Evolutionary conservation across 2,113 vertebrate genomes (phyloP).

Genomic region (Bufo gargarizans): DNA sequence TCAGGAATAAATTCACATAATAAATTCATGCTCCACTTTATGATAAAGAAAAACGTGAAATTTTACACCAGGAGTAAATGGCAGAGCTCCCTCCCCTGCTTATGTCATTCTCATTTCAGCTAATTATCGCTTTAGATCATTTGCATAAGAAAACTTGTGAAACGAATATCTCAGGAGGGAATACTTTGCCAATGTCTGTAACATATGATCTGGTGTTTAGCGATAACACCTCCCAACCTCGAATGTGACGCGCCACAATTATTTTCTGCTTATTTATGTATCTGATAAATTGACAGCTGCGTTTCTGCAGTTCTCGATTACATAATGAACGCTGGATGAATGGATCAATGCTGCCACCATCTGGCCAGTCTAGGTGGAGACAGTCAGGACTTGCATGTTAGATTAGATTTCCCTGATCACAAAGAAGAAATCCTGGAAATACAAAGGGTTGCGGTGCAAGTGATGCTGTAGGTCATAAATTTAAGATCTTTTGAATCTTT

Average conservation of each 20-base stretch:
- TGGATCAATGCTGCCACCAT: constrained; percentile 39
- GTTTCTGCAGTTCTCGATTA: constrained; percentile 28
- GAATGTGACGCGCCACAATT: constrained; percentile 24
- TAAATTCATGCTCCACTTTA: constrained; percentile 20
- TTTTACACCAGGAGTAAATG: constrained; percentile 2
- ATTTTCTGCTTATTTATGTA: constrained; percentile 52
- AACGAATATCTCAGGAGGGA: constrained; percentile 46
- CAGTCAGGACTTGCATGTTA: not conserved
- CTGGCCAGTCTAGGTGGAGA: not conserved
- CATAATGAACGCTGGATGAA: not conserved
- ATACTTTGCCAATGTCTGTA: constrained; percentile 28
- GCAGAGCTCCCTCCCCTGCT: not conserved
- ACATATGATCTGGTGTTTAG: constrained; percentile 52
- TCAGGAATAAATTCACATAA: not conserved
- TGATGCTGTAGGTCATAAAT: not conserved
- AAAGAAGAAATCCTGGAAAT: not conserved
- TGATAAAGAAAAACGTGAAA: constrained; percentile 7
- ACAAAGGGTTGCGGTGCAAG: not conserved
- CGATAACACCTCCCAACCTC: constrained; percentile 44
- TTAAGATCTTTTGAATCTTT: not conserved
- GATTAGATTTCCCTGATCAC: not conserved
- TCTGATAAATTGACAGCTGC: constrained; percentile 48
- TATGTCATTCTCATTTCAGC: constrained; percentile 27
- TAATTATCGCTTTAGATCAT: constrained; percentile 38
- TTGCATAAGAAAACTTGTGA: constrained; percentile 41